A percentile compares a stretch with the other conserved stretches of the same genome.
phyloP scores from a whole-genome alignment of 2,113 vertebrate species.

The Panthera uncia region DNA sequence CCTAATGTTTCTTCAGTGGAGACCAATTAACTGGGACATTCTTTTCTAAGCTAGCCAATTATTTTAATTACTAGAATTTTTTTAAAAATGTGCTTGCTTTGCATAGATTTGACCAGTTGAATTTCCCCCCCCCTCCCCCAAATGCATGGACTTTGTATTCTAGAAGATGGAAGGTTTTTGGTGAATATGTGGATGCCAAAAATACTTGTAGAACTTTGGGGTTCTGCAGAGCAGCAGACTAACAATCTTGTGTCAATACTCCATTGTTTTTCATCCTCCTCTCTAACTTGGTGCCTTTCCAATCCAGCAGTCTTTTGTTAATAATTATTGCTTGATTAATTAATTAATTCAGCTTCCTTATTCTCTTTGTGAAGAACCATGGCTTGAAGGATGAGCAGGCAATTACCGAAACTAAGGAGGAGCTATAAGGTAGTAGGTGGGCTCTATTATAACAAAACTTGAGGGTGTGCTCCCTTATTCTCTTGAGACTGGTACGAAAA shows the following conservation, averaged over 20 bases:
- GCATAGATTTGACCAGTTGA: conserved; percentile 55
- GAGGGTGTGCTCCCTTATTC: neutral
- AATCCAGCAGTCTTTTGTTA: neutral
- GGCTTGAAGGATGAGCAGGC: neutral
- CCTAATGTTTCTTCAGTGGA: conserved; percentile 69
- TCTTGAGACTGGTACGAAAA: neutral
- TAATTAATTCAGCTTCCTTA: neutral
- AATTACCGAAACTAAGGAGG: neutral
- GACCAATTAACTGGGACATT: conserved; percentile 78
- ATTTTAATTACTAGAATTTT: conserved; percentile 77
- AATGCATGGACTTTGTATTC: conserved; percentile 38
- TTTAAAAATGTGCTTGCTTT: conserved; percentile 71
- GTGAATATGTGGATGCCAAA: neutral
- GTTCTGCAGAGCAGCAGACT: neutral
- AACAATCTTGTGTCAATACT: neutral
- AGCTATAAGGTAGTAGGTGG: neutral
- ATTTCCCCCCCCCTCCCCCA: conserved; percentile 43
- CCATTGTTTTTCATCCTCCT: neutral
- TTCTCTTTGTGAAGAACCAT: conserved; percentile 35
- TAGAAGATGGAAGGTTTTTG: conserved; percentile 22
- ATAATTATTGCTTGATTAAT: neutral
- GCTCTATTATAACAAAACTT: neutral
- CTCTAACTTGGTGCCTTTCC: neutral
- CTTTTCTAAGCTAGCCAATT: conserved; percentile 75
- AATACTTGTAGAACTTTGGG: neutral